Conservation (phyloP, 2,113 vertebrate species). For the Eolophus roseicapilla region DNA sequence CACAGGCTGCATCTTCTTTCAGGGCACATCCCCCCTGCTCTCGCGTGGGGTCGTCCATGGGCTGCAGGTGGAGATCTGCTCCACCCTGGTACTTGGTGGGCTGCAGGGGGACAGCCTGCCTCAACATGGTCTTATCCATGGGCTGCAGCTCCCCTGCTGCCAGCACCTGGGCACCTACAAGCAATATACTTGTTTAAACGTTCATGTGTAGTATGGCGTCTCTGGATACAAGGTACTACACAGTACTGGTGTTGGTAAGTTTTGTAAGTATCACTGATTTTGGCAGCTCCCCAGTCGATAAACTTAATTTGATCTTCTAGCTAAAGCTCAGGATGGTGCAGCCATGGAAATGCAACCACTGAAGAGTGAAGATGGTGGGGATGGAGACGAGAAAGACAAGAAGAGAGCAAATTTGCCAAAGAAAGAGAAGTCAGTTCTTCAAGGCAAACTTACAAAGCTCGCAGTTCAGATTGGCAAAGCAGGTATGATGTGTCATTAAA, state of each 20-base stretch:
- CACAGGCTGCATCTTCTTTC: neutral
- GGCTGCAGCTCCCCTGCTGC: neutral
- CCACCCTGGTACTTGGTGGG: neutral
- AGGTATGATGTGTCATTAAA: slow-evolving; percentile 72
- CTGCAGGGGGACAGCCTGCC: neutral
- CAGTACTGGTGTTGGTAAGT: neutral
- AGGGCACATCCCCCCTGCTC: neutral
- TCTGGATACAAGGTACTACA: neutral
- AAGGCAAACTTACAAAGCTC: slow-evolving; percentile 96
- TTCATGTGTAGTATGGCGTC: neutral
- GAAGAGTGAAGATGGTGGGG: slow-evolving; percentile 92
- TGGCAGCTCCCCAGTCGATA: neutral
- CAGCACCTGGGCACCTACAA: neutral
- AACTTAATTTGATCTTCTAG: slow-evolving; percentile 61
- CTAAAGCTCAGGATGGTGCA: slow-evolving; percentile 97
- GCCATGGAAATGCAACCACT: slow-evolving; percentile 99
- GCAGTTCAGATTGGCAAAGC: slow-evolving; percentile 99
- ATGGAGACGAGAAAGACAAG: slow-evolving; percentile 89
- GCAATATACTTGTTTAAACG: neutral
- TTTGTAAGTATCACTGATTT: neutral
- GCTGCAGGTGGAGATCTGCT: neutral
- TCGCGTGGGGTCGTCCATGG: neutral
- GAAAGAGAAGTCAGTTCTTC: slow-evolving; percentile 98
- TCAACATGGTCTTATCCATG: neutral
- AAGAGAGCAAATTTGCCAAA: slow-evolving; percentile 93